Evolutionary conservation across 2,888 invertebrate genomes (phyloP), one percentile per base, ranked within the genome.

Genomic region (Chelonus formosanus): DNA sequence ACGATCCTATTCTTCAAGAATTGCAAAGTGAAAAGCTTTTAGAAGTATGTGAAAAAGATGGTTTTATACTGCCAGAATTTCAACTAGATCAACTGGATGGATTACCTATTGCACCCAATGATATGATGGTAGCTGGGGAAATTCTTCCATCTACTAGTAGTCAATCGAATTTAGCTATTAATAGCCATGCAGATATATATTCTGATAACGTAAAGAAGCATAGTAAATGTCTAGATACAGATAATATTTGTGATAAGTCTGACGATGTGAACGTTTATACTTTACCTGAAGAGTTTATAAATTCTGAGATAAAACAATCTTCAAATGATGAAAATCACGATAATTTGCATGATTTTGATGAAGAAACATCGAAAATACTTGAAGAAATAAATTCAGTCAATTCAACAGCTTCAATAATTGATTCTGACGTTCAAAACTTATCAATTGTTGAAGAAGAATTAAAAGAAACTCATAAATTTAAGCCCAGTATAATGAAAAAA

Each of bases 41-140:
- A 0, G 75, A 77, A 36, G 73, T 71, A 0, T 78, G 78, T 55
- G 79, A 78, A 34, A 82, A 82, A 53, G 75, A 75, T 40, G 79
- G 79, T 48, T 82, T 80, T 36, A 77, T 77, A 67, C 57, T 82
- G 8, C 77, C 83, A 0, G 80, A 81, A 8, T 81, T 82, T 34
- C 78, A 76, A 47, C 67, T 82, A 48, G 82, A 83, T 58, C 78
- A 81, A 64, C 67, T 83, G 8, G 80, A 81, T 69, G 75, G 79
- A 0, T 52, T 80, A 56, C 65, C 77, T 0, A 70, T 81, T 0
- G 75, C 80, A 3, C 74, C 80, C 0, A 79, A 80, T 8, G 78
- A 79, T 53, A 80, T 81, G 78, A 78, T 80, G 75, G 76, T 83
- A 0, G 76, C 80, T 1, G 80, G 75, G 32, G 81, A 83, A 63